A percentile compares a stretch with the other conserved stretches of the same genome.
phyloP scores from a whole-genome alignment of 2,888 invertebrate species.

The Tenthredo scrophulariae region DNA sequence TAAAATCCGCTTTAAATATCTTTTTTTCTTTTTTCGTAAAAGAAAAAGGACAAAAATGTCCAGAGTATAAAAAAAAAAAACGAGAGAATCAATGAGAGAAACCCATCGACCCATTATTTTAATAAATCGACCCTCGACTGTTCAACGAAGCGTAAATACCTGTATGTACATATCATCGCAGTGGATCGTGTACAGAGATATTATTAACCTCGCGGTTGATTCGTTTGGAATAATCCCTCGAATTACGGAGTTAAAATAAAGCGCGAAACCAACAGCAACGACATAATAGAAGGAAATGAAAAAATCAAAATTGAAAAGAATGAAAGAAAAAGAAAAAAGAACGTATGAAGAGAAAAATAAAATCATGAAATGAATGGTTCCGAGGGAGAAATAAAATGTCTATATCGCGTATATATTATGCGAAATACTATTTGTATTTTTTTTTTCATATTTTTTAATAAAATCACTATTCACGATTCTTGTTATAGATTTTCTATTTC shows the following conservation, averaged over 20 bases:
- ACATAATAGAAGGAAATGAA: background rate
- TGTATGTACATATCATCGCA: background rate
- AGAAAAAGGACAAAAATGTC: background rate
- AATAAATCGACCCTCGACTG: slow-evolving; percentile 11
- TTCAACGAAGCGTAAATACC: slow-evolving; percentile 13
- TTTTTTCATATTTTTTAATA: background rate
- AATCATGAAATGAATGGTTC: background rate
- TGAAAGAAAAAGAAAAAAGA: background rate
- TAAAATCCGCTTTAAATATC: background rate
- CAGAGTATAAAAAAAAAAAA: background rate
- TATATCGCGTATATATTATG: background rate
- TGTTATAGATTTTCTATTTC: background rate
- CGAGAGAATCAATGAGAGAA: background rate
- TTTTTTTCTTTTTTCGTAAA: background rate
- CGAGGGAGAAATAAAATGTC: background rate
- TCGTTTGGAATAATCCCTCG: background rate
- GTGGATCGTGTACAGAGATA: background rate
- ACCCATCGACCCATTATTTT: background rate
- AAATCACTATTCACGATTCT: background rate
- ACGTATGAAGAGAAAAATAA: background rate
- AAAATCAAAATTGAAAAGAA: background rate
- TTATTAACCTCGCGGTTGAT: background rate
- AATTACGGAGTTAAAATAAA: background rate
- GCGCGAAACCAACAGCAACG: background rate
- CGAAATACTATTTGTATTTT: background rate